Base-by-base conservation (phyloP, 2,888 invertebrate genomes). In the Cenopis cana region DNA sequence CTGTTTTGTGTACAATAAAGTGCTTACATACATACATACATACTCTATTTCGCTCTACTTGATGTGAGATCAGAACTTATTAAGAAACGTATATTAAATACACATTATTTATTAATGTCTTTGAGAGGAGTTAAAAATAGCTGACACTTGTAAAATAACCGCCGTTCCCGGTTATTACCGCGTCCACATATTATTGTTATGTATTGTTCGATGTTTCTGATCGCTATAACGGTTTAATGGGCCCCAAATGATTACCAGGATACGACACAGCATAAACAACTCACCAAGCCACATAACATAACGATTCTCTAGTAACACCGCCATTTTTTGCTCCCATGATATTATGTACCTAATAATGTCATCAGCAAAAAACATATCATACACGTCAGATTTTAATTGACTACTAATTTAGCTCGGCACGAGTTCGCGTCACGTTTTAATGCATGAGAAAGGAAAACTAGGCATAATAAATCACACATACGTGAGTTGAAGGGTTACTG, bases 371-470 rank as follows among this genome's bases (percentile, higher is more conserved):
- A 71, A 71, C 20, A 20, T 59, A 68, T 59, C 67, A 38, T 52
- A 33, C 49, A 49, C 29, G 24, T 55, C 52, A 59, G 50, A 61
- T 38, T 55, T 71, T 62, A 71, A 71, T 71, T 66, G 66, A 33
- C 66, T 55, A 55, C 50, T 71, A 66, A 66, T 71, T 66, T 60
- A 66, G 49, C 70, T 55, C 54, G 33, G 49, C 57, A 66, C 70
- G 70, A 71, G 60, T 36, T 46, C 55, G 66, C 59, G 69, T 70
- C 65, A 70, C 65, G 59, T 65, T 69, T 65, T 59, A 52, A 65
- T 54, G 18, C 60, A 60, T 54, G 17, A 57, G 59, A 65, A 65
- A 55, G 60, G 64, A 65, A 60, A 55, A 55, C 33, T 55, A 24
- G 41, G 41, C 17, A 38, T 71, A 36, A 71, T 67, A 67, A 71